Conservation (phyloP, 2,797 vertebrate species). For the Chelonia mydas region DNA sequence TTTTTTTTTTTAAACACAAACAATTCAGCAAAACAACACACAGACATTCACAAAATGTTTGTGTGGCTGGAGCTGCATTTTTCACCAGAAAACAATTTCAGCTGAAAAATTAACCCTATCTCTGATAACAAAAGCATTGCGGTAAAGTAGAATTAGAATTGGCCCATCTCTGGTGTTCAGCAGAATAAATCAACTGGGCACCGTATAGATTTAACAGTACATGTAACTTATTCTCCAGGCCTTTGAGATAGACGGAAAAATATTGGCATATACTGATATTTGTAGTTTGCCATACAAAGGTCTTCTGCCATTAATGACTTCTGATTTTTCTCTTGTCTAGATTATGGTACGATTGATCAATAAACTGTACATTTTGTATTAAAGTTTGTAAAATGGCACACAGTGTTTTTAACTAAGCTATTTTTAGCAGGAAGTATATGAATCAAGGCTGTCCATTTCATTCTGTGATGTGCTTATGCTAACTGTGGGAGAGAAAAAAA, state of each 20-base stretch:
- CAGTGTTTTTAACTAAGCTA: neutral
- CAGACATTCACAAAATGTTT: neutral
- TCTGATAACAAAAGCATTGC: neutral
- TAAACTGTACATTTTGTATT: slow-evolving; percentile 25
- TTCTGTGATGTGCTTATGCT: neutral
- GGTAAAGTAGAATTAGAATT: neutral
- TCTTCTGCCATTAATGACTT: slow-evolving; percentile 32
- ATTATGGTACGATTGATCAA: slow-evolving; percentile 40
- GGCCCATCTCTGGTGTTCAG: neutral
- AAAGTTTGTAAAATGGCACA: neutral
- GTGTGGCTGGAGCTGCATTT: neutral
- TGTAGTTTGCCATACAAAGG: slow-evolving; percentile 15
- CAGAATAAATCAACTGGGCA: neutral
- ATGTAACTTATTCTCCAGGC: neutral
- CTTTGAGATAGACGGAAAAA: neutral
- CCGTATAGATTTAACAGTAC: neutral
- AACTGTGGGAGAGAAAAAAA: neutral
- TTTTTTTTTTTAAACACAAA: neutral
- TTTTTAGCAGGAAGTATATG: neutral
- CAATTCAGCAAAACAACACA: neutral
- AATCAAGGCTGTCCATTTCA: neutral
- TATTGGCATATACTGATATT: slow-evolving; percentile 1
- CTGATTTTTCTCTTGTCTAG: slow-evolving; percentile 5
- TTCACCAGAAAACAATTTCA: neutral
- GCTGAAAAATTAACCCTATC: neutral